Base-by-base conservation (phyloP, 2,888 invertebrate species). In the Drosophila prostipennis region DNA sequence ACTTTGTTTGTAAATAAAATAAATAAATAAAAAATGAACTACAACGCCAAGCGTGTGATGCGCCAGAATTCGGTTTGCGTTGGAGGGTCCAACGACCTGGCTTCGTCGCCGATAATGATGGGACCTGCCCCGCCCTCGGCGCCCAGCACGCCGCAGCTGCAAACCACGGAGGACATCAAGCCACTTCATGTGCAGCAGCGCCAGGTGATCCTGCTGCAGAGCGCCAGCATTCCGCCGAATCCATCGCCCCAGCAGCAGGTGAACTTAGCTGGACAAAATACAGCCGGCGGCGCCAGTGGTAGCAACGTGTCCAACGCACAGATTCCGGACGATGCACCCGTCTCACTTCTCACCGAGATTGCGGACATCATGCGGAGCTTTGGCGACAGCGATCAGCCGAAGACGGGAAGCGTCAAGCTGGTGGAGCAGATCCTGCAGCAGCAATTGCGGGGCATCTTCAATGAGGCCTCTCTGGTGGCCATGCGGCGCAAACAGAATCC, bases 341-440 rank as follows among this genome's bases (percentile, higher is more conserved):
- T 91, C 0, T 90, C 90, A 0, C 56, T 91, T 36, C 78, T 90
- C 0, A 89, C 91, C 0, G 96, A 97, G 92, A 96, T 97, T 78
- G 95, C 96, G 0, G 94, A 95, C 82, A 97, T 97, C 94, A 96
- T 97, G 98, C 96, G 97, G 81, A 98, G 97, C n/a, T 97, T 98
- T 89, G 98, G 98, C 0, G 98, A 98, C 89, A 96, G 96, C 85
- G 94, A 95, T 19, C 95, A 95, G 71, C 98, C 98, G 0, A 94
- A 96, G 43, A 93, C 95, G 0, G 96, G 96, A 46, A 96, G 98
- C 1, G 97, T 98, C 0, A 94, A 95, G 59, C 92, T 98, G 51
- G 95, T 98, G 0, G 98, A 98, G 92, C 95, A 94, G 74, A 95
- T 98, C 60, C 95, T 97, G 0, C 93, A 96, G 56, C 95, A 96